Conservation (phyloP, 2,797 vertebrate genomes). For the Morelia viridis region DNA sequence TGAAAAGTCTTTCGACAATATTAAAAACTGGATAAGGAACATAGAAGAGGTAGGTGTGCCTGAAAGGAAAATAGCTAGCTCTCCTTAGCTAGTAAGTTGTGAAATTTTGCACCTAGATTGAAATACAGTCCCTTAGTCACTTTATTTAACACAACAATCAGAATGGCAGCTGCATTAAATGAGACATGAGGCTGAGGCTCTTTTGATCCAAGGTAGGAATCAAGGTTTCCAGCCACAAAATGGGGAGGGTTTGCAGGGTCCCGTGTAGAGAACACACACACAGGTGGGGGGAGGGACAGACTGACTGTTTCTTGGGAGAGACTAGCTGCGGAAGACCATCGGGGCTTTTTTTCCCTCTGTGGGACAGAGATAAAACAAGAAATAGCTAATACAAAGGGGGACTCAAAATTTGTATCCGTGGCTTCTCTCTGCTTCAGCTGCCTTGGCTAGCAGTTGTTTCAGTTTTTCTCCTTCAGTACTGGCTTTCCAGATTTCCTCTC, state of each 20-base stretch:
- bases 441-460: neutral
- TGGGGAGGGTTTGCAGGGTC: too few species aligned
- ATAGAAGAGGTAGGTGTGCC: constrained; percentile 90
- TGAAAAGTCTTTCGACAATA: constrained; percentile 99
- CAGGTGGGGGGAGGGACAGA: neutral
- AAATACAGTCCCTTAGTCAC: too few species aligned
- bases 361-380: neutral
- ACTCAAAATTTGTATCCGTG: neutral
- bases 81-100: neutral
- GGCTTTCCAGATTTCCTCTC: neutral
- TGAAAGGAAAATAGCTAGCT: neutral
- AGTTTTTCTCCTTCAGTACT: neutral
- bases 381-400: neutral
- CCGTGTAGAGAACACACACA: too few species aligned
- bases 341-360: too few species aligned
- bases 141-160: neutral
- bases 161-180: neutral
- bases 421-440: rapidly evolving
- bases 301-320: neutral
- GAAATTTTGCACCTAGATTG: neutral
- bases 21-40: constrained; percentile 99
- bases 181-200: neutral
- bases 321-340: neutral
- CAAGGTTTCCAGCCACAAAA: neutral
- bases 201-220: neutral